These are phyloP conservation scores for Gryllus bimaculatus DNA, from an alignment of 1,140 invertebrate species.

Conservation along the genomic window DNA sequence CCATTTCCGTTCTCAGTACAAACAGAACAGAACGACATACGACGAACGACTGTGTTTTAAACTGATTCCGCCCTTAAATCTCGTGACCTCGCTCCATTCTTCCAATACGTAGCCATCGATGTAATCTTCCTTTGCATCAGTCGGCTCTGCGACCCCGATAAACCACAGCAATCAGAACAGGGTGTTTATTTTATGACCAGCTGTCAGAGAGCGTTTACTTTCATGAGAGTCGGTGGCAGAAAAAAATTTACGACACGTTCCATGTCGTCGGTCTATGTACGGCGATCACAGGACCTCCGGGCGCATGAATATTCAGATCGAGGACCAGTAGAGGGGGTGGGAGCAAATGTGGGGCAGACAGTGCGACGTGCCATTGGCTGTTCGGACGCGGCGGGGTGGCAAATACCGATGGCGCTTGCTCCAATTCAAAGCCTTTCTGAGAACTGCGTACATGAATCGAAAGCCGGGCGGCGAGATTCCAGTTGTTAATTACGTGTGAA, in stretches of 20 bases:
- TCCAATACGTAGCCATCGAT: background rate
- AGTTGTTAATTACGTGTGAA: no score
- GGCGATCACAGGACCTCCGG: no score
- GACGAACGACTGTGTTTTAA: no score
- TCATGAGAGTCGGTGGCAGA: background rate
- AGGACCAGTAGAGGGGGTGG: no score
- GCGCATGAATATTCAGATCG: no score
- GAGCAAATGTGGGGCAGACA: no score
- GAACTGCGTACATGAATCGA: no score
- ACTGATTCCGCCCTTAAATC: background rate
- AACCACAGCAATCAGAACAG: background rate
- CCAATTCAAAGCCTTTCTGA: no score
- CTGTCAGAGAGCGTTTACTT: background rate
- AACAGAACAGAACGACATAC: background rate
- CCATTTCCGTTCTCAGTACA: background rate
- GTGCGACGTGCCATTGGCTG: no score
- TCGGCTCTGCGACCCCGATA: background rate
- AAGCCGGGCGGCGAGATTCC: no score
- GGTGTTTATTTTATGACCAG: background rate
- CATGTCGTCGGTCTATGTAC: background rate
- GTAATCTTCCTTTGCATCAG: background rate
- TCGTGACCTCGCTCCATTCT: background rate
- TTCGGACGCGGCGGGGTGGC: no score
- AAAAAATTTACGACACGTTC: background rate
- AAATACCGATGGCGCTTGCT: no score